Evolutionary conservation across 37 sponge, comb jelly and placozoan genomes (phyloP).

Genomic region (Aphrocallistes beatrix): DNA sequence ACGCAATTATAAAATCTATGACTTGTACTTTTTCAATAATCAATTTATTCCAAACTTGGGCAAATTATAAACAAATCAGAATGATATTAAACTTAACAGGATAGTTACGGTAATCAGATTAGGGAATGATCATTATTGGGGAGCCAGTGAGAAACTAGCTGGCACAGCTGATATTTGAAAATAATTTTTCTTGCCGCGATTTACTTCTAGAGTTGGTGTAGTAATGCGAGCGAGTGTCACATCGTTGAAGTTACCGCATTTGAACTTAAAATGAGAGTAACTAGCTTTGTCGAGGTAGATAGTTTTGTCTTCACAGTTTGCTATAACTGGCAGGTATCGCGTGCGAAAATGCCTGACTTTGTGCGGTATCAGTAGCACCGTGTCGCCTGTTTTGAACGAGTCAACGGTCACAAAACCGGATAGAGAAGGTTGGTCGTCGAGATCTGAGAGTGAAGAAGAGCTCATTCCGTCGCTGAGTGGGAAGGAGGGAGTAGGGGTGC

Average conservation of each 20-base stretch:
- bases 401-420: neutral
- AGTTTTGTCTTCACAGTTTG: neutral
- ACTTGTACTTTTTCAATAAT: neutral
- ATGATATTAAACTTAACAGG: neutral
- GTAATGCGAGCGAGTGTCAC: neutral
- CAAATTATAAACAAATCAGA: neutral
- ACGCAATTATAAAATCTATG: neutral
- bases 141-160: neutral
- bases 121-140: neutral
- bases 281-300: neutral
- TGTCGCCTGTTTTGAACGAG: neutral
- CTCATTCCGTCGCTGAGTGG: neutral
- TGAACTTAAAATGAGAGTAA: neutral
- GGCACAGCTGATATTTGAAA: neutral
- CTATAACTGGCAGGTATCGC: neutral
- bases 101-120: neutral
- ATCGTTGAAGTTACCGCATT: neutral
- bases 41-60: neutral
- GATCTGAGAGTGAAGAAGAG: neutral
- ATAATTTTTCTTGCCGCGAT: neutral
- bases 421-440: neutral
- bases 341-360: neutral
- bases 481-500: slow-evolving; percentile 2
- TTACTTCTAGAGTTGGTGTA: neutral
- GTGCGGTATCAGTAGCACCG: neutral